Evolutionary conservation across 2,888 invertebrate species (phyloP).

Genomic region (Drosophila meridionalis): DNA sequence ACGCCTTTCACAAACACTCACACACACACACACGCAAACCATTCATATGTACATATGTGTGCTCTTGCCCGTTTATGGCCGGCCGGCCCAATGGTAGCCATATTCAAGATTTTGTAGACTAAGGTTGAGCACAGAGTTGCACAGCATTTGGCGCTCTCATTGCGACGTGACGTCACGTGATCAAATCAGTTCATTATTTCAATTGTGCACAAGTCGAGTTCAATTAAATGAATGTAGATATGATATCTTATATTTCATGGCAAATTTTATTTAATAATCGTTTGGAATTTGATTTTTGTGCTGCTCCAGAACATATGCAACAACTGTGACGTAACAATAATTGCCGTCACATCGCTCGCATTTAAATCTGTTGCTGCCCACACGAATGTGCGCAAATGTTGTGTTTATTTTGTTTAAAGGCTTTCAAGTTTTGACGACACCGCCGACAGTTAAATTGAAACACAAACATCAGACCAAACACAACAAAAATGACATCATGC

Average conservation of each 20-base stretch:
- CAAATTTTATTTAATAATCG: background rate
- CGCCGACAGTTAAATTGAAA: constrained; percentile 51
- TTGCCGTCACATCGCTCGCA: constrained; percentile 7
- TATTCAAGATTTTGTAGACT: constrained; percentile 18
- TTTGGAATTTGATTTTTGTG: background rate
- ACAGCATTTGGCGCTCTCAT: background rate
- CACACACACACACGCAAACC: background rate
- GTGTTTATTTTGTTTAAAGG: constrained; percentile 62
- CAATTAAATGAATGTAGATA: background rate
- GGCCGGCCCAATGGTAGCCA: constrained; percentile 57
- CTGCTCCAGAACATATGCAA: background rate
- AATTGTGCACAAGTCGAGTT: too few relatives aligned
- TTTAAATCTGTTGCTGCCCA: constrained; percentile 45
- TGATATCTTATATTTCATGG: background rate
- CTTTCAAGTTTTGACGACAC: constrained; percentile 48
- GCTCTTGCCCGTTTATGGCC: constrained; percentile 52
- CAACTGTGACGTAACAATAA: constrained; percentile 27
- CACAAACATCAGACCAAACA: constrained; percentile 29
- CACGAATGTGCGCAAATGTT: constrained; percentile 44
- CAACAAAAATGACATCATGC: constrained; percentile 63
- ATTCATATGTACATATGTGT: background rate
- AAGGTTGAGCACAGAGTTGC: constrained; percentile 18
- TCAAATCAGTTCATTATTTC: too few relatives aligned
- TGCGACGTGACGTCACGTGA: constrained; percentile 36
- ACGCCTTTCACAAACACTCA: background rate